phyloP scores from a whole-genome alignment of 2,113 vertebrate species.

The Hypomesus transpacificus region DNA sequence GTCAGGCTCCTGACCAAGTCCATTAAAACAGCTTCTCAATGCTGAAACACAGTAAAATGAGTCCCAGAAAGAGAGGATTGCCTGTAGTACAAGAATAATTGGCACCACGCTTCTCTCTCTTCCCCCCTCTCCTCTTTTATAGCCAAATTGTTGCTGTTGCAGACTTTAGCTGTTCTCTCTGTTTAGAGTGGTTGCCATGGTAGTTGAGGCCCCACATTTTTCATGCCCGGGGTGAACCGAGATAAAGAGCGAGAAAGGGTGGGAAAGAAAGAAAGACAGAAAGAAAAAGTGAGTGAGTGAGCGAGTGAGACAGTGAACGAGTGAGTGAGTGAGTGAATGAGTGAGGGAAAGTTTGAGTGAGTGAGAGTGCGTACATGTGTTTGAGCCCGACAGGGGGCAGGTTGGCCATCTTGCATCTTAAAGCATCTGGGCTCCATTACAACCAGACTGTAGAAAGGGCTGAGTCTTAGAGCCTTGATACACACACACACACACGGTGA shows the following conservation, averaged over 20 bases:
- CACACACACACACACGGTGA: background rate
- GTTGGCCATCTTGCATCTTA: conserved; percentile 68
- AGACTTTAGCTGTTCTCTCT: conserved; percentile 52
- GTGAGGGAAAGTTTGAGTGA: conserved; percentile 23
- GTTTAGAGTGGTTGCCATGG: conserved; percentile 65
- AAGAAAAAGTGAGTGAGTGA: conserved; percentile 17
- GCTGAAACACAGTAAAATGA: conserved; percentile 36
- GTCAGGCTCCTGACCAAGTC: conserved; percentile 24
- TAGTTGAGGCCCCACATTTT: conserved; percentile 58
- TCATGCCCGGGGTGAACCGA: conserved; percentile 45
- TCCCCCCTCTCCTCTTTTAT: conserved; percentile 47
- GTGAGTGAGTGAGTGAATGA: conserved; percentile 30
- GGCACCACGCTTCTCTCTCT: conserved; percentile 46
- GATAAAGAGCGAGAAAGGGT: conserved; percentile 36
- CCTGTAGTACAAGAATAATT: conserved; percentile 54
- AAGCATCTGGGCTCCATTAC: conserved; percentile 68
- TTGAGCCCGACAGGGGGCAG: conserved; percentile 44
- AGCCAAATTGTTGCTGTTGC: conserved; percentile 63
- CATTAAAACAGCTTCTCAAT: conserved; percentile 43
- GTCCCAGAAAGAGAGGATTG: conserved; percentile 35
- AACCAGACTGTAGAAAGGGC: conserved; percentile 18
- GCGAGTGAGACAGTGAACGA: background rate
- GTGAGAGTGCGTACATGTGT: conserved; percentile 5
- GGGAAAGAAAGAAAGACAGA: conserved; percentile 18
- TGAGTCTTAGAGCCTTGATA: conserved; percentile 9